Base-by-base conservation (phyloP, 2,888 invertebrate species). In the Scaptomyza flava region DNA sequence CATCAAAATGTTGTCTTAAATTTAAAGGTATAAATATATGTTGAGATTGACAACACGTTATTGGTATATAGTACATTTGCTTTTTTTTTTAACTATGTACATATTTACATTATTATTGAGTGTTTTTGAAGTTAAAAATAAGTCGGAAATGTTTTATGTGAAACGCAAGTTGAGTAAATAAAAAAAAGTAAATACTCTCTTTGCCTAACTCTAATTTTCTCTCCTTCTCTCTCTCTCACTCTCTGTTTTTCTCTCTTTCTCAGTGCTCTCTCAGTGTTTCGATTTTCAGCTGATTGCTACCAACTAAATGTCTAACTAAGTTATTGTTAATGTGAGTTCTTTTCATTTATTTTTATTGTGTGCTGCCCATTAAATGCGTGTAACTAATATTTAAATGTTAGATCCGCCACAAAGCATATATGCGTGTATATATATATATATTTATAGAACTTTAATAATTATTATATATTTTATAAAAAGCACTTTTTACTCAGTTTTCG, bases 401-500 rank as follows among this genome's bases (percentile, higher is more conserved):
- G 30, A 42, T 62, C 51, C 47, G 31, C 64, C 63, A 56, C 63
- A 47, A 52, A 47, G 36, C 30, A 42, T 50, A 60, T 34, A 17
- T 38, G 27, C 45, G 14, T 63, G 33, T 47, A 51, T 46, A 12
- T 45, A 50, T 50, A 20, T 45, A 43, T 70, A 5, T 60, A 34
- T 63, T 31, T 46, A 33, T 65, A 27, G 6, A 42, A 47, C 27
- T 31, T 67, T 31, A 41, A 66, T 53, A 57, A 41, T n/a, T 48
- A 38, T 45, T 27, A n/a, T 36, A n/a, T n/a, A n/a, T 6, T 0
- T 6, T 31, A 56, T 54, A 30, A 50, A 59, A 12, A 64, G 75
- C 68, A 70, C 65, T 20, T 9, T 47, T 63, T 83, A 88, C 60
- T 89, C 89, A 62, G 63, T 81, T 48, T 89, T 90, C 48, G 79